Base-by-base conservation (phyloP, 2,797 vertebrate species). In the Lepidocolaptes lacrymiger region DNA sequence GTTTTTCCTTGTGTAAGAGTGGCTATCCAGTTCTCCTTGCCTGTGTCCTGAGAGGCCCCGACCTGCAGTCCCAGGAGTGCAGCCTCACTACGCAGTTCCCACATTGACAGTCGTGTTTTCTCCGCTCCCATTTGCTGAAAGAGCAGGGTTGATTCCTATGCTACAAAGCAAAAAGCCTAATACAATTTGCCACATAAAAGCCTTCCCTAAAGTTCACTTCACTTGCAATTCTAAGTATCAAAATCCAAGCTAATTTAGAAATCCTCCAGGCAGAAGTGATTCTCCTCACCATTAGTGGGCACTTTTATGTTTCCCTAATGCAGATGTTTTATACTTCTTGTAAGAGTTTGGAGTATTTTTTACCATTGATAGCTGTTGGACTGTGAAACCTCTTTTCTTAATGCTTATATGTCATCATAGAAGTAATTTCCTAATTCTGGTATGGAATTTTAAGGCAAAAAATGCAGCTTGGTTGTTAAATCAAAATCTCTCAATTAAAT, bases 181-280 rank as follows among this genome's bases (percentile, higher is more conserved):
- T 32, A 69, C 77, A 87, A 20, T 95, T 95, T 93, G 68, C 88
- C 95, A 95, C 94, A 95, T 76, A 49, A 89, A 91, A 95, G 88
- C 61, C 37, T 85, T 92, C 44, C n/a, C 30, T 74, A 7, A 92
- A 80, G 58, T 91, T 66, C 71, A 61, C 44, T 95, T 91, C 27
- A 71, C 59, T 91, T 79, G 63, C n/a, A 92, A 67, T 89, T 92
- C 56, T 76, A 82, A 73, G 28, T 71, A 56, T 52, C 36, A 91
- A 78, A 87, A 91, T 82, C 52, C 81, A 76, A 74, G 59, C 51
- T 89, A 95, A 95, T 93, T 79, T 74, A 89, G 68, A 89, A 96
- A 94, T 83, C 81, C 83, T 89, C 91, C 91, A 92, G 89, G 91
- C 78, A 93, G 64, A 96, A 96, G n/a, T 91, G 84, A 97, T 96